These are phyloP conservation scores for Pempheris klunzingeri DNA, from an alignment of 2,797 vertebrate species.

Conservation along the genomic window DNA sequence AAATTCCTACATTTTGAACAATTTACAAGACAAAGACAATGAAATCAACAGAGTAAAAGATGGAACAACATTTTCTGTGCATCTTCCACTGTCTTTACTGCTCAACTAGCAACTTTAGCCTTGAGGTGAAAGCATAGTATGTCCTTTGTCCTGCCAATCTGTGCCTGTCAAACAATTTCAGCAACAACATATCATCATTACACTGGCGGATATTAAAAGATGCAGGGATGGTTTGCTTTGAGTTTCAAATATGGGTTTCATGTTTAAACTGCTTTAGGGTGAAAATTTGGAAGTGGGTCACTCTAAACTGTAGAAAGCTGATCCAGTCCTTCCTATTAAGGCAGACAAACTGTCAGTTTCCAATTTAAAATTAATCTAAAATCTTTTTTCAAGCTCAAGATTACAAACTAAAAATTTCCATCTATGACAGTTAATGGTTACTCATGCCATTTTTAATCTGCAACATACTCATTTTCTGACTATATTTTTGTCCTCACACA, in stretches of 20 bases:
- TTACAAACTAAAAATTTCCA: not conserved
- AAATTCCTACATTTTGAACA: not conserved
- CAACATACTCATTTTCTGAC: not conserved
- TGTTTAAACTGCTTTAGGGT: conserved; percentile 36
- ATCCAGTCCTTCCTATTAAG: not conserved
- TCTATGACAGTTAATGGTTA: not conserved
- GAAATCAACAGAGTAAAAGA: not conserved
- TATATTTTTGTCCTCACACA: not conserved
- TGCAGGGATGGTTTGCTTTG: not conserved
- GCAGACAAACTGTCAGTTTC: not conserved
- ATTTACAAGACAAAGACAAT: not conserved
- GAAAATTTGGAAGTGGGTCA: conserved; percentile 40
- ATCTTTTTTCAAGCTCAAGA: not conserved
- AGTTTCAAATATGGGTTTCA: conserved; percentile 33
- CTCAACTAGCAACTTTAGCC: not conserved
- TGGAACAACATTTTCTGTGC: not conserved
- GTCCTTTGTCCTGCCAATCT: conserved; percentile 35
- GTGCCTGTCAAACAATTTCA: conserved; percentile 18
- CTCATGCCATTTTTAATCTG: not conserved
- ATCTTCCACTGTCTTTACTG: not conserved
- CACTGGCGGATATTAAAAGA: conserved; percentile 27
- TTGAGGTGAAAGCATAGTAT: not conserved
- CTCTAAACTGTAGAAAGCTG: not conserved
- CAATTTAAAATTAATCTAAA: not conserved
- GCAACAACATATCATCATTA: conserved; percentile 41